phyloP scores from a whole-genome alignment of 2,113 vertebrate species.

The Mustela nigripes region DNA sequence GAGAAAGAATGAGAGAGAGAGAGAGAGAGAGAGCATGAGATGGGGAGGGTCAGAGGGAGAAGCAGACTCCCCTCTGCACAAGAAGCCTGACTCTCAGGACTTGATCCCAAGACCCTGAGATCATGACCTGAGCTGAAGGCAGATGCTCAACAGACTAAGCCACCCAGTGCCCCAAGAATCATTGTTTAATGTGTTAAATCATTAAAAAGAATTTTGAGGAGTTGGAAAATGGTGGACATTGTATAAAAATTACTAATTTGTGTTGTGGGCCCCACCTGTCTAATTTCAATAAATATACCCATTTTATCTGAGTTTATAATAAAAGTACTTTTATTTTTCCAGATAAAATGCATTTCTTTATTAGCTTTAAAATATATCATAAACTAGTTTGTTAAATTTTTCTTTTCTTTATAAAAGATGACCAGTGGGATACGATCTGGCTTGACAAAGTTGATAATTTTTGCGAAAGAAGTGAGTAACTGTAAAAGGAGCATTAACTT shows the following conservation, averaged over 20 bases:
- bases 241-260: not conserved
- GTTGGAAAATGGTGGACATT: not conserved
- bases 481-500: not conserved
- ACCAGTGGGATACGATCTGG: not conserved
- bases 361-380: not conserved
- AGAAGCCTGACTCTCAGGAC: no score
- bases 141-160: no score
- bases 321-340: not conserved
- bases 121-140: no score
- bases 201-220: not conserved
- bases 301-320: not conserved
- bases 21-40: no score
- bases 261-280: not conserved
- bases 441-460: not conserved
- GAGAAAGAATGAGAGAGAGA: no score
- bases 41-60: no score
- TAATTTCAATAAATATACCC: not conserved
- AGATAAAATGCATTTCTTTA: conserved; percentile 1
- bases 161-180: not conserved
- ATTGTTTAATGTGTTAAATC: not conserved
- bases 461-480: not conserved
- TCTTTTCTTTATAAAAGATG: not conserved
- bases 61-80: no score
- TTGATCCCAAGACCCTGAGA: no score
- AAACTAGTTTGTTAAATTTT: not conserved